phyloP scores from a whole-genome alignment of 2,888 invertebrate species.

The Agrenia bidenticulata region DNA sequence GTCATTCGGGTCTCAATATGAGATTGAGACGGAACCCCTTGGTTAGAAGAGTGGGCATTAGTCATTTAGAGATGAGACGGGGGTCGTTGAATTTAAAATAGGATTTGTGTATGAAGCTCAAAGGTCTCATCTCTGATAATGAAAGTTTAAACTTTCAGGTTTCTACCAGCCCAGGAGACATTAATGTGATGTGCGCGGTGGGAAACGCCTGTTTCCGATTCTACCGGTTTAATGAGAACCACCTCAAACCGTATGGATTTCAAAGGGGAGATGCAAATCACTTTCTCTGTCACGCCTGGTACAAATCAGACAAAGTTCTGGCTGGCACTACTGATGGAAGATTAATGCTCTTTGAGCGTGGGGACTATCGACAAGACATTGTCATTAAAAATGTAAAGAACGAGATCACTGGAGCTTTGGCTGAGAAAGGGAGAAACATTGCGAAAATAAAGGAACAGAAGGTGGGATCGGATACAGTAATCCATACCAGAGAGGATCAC shows the following conservation, averaged over 20 bases:
- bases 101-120: background rate
- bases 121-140: background rate
- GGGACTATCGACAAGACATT: constrained; percentile 71
- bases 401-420: constrained; percentile 51
- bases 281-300: constrained; percentile 77
- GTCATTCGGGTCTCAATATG: no score
- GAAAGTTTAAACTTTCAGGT: constrained; percentile 61
- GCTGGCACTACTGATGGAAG: constrained; percentile 76
- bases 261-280: constrained; percentile 75
- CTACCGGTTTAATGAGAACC: constrained; percentile 73
- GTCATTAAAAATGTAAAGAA: constrained; percentile 64
- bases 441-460: constrained; percentile 3
- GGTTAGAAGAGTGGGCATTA: no score
- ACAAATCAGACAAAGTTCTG: constrained; percentile 72
- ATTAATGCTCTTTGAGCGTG: constrained; percentile 78
- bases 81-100: no score
- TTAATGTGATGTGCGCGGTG: constrained; percentile 69
- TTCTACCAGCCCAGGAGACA: constrained; percentile 74
- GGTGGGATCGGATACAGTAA: background rate
- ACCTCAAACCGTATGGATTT: constrained; percentile 80
- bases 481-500: constrained; percentile 1
- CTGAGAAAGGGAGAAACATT: constrained; percentile 15
- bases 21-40: no score
- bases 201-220: constrained; percentile 70
- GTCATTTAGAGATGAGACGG: no score